Base-by-base conservation (phyloP, 2,797 vertebrate species). In the Pseudomugil tenellus region DNA sequence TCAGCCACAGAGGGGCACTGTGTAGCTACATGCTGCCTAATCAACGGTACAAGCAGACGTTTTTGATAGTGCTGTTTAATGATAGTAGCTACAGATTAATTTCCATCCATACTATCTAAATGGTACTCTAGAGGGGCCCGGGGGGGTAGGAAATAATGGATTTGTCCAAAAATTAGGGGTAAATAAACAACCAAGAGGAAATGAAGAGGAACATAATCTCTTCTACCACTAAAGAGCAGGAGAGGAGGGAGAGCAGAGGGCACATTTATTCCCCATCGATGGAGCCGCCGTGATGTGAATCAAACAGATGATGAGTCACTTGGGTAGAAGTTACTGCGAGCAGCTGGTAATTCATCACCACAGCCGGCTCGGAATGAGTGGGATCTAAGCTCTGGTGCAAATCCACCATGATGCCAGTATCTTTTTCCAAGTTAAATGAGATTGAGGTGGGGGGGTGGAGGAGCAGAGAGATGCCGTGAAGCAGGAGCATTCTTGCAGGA, bases 271-370 rank as follows among this genome's bases (percentile, higher is more conserved):
- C 84, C 86, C 84, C 80, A 78, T 77, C 76, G 72, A 87, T 86
- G 87, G 82, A 80, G 85, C 82, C 51, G 70, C 87, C 88, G 86
- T 70, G 88, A 89, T 89, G 87, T 84, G 83, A 91, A 89, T 91
- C 89, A 90, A 91, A 87, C 79, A 85, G 76, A 84, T 87, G 88
- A 92, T 91, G 91, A 92, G 91, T 91, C 92, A 91, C 89, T 91
- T 77, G 89, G 85, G 89, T 84, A 66, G 87, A 88, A 82, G 85
- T 89, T 91, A 86, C 87, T 89, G 84, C 81, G 75, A 81, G 81
- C 89, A 91, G 87, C 84, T 67, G 61, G 82, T 85, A 86, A 88
- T 91, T 87, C 86, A 90, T 92, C 85, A 89, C 78, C 67, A 29
- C 67, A 79, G 85, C 77, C 79, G 59, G 77, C 77, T 81, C 69